Evolutionary conservation across 2,797 vertebrate genomes (phyloP).

Genomic region (Fringilla coelebs): DNA sequence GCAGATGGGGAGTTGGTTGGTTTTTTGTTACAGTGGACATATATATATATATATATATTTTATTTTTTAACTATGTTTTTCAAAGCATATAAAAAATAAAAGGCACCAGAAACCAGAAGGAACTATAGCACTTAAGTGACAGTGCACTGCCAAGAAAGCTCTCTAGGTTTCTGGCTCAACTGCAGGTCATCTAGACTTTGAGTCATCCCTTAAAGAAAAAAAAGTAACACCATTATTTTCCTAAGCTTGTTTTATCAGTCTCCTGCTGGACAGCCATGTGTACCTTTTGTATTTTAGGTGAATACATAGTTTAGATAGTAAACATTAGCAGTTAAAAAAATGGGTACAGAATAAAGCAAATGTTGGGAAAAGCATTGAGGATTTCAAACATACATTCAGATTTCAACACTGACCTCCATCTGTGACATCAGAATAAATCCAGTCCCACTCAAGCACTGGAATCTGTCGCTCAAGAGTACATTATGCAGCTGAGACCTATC

Average conservation of each 20-base stretch:
- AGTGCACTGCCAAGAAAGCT: not conserved
- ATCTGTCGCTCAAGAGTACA: not conserved
- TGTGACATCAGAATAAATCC: not conserved
- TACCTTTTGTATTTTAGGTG: not conserved
- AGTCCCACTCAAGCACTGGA: not conserved
- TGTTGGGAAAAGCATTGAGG: not conserved
- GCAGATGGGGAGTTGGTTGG: not conserved
- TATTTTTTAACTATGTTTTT: not conserved
- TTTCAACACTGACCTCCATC: not conserved
- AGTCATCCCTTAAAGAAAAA: not conserved
- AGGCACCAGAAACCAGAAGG: not conserved
- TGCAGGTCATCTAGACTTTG: not conserved
- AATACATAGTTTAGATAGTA: not conserved
- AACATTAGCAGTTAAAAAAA: not conserved
- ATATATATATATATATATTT: no score
- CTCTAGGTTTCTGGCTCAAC: not conserved
- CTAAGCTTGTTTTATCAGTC: not conserved
- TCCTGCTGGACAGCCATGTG: not conserved
- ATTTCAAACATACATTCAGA: not conserved
- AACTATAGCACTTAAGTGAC: not conserved
- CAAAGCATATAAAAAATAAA: not conserved
- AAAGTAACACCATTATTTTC: not conserved
- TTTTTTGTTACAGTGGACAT: not conserved
- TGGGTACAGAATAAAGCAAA: not conserved
- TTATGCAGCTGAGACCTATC: not conserved